Evolutionary conservation across 2,888 invertebrate species (phyloP).

Genomic region (Philaethria dido): DNA sequence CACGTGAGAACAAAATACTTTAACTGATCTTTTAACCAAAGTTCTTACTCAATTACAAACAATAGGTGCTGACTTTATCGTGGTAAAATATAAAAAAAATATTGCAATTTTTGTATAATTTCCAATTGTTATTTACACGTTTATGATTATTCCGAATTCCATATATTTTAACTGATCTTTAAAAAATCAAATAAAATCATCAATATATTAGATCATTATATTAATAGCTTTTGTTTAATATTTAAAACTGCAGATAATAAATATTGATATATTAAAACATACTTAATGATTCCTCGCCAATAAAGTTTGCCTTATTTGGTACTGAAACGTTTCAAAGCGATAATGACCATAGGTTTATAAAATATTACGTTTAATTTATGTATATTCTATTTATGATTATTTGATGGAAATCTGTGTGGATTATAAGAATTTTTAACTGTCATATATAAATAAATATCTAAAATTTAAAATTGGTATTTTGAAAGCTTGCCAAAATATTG

Average conservation of each 20-base stretch:
- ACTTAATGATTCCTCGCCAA: neutral
- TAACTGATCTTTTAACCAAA: too few species aligned
- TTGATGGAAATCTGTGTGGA: neutral
- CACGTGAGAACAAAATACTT: too few species aligned
- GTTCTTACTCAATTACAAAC: too few species aligned
- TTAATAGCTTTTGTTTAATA: neutral
- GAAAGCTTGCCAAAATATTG: too few species aligned
- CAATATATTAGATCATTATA: neutral
- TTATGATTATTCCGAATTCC: neutral
- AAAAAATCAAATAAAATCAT: neutral
- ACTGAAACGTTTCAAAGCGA: neutral
- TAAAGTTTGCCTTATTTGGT: neutral
- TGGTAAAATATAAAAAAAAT: too few species aligned
- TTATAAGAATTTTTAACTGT: neutral
- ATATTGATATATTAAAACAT: constrained; percentile 16
- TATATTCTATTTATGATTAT: neutral
- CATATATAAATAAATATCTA: neutral
- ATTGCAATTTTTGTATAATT: too few species aligned
- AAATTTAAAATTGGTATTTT: neutral
- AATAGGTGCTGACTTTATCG: too few species aligned
- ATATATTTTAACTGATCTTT: neutral
- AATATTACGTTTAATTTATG: neutral
- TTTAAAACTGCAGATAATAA: constrained; percentile 7
- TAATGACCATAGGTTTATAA: neutral
- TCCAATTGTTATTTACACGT: too few species aligned